These are phyloP conservation scores for Poeciliopsis infans DNA, from an alignment of 2,797 vertebrate species.

Conservation along the genomic window DNA sequence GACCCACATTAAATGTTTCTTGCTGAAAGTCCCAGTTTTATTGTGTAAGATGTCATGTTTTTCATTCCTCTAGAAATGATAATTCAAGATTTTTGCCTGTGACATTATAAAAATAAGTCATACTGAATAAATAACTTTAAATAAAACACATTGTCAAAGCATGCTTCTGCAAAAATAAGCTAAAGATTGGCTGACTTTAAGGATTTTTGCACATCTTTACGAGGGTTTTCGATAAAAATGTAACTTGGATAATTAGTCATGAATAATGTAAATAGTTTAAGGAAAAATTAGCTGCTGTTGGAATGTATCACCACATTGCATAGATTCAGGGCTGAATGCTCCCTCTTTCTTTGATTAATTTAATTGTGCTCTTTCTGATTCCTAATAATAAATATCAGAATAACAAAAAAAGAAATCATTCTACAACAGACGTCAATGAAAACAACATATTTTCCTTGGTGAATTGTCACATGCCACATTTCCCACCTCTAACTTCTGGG, in stretches of 20 bases:
- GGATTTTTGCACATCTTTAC: not conserved
- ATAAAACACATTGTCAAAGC: not conserved
- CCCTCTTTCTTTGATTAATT: not conserved
- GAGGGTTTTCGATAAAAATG: not conserved
- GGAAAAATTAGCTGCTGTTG: not conserved
- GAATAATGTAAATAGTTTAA: not conserved
- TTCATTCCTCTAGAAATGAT: not conserved
- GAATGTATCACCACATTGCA: not conserved
- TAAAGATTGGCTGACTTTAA: not conserved
- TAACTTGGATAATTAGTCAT: not conserved
- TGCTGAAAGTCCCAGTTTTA: not conserved
- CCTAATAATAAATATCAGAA: not conserved
- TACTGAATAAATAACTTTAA: not conserved
- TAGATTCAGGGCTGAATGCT: not conserved
- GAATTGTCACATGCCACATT: too few species aligned
- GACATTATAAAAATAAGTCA: not conserved
- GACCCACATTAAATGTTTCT: not conserved
- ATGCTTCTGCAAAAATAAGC: not conserved
- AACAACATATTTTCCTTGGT: too few species aligned
- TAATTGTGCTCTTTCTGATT: not conserved
- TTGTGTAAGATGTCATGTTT: not conserved
- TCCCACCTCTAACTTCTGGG: slow-evolving; percentile 92
- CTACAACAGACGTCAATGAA: not conserved
- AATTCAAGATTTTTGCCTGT: not conserved
- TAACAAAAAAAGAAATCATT: not conserved